Base-by-base conservation (phyloP, 2,797 vertebrate genomes). In the Spondyliosoma cantharus region DNA sequence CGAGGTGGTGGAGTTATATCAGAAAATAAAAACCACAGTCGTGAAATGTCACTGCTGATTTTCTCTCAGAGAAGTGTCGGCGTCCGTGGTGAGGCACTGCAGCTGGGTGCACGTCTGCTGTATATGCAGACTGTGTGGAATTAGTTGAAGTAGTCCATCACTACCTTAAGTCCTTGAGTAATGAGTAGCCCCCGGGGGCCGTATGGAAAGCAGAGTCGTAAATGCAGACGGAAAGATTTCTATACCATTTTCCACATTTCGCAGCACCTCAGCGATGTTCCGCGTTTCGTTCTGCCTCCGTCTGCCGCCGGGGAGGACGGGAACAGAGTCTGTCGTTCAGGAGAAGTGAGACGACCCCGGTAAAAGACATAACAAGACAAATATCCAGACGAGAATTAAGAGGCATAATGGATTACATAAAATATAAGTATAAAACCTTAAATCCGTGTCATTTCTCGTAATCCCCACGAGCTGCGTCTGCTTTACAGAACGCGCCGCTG, bases 61-160 rank as follows among this genome's bases (percentile, higher is more conserved):
- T 80, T 43, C 58, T 43, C 58, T 71, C 15, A 59, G 43, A 70
- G 32, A 27, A 20, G 17, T 61, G 48, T 22, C 45, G 20, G 66
- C 48, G 42, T 81, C 17, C 19, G 7, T 7, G 32, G 49, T 6
- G 60, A 53, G 27, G 56, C 50, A 11, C 48, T 53, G 37, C 29
- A 42, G 65, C 75, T 80, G 29, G 43, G 60, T 66, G 53, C 65
- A 78, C 45, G 48, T 24, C 59, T 14, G 4, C 79, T 73, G 53
- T 73, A 78, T 45, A 77, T 56, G 73, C 37, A 67, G 70, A 81
- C 68, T 54, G 75, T 60, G 64, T 45, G 32, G 74, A 81, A 86
- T 86, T 85, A 87, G 91, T 86, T 74, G 45, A 86, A 85, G 79
- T 46, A 77, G 71, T 88, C 74, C 63, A 87, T 93, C 78, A 80